A percentile compares a stretch with the other conserved stretches of the same genome.
phyloP scores from a whole-genome alignment of 2,797 vertebrate genomes.

The Hapalemur alaotrensis region DNA sequence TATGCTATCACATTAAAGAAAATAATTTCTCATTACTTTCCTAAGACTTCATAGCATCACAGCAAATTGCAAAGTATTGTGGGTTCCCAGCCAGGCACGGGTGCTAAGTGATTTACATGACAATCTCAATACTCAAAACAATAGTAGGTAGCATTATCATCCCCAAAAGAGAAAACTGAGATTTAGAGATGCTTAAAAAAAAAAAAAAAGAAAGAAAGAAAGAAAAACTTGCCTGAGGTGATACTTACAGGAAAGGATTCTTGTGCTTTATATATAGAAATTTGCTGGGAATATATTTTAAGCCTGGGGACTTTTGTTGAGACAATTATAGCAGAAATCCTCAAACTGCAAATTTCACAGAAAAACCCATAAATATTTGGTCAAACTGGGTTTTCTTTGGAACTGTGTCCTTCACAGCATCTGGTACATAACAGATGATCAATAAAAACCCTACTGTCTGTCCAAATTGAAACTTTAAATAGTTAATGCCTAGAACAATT shows the following conservation, averaged over 20 bases:
- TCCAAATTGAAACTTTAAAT: constrained; percentile 48
- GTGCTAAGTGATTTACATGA: constrained; percentile 31
- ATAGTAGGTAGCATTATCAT: not conserved
- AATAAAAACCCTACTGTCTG: constrained; percentile 33
- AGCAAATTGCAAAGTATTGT: not conserved
- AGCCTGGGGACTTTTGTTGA: not conserved
- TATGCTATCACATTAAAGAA: constrained; percentile 16
- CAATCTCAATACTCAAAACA: constrained; percentile 33
- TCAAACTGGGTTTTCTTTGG: constrained; percentile 38
- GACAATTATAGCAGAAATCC: constrained; percentile 1
- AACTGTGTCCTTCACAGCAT: not conserved
- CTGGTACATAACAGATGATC: constrained; percentile 16
- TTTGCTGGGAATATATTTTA: constrained; percentile 10
- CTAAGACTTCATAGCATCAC: not conserved
- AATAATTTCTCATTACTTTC: constrained; percentile 10
- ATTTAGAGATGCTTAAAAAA: not conserved
- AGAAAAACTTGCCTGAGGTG: not conserved
- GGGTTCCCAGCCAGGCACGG: not conserved
- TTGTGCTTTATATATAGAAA: not conserved
- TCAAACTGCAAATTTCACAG: constrained; percentile 16
- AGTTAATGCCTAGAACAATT: constrained; percentile 57
- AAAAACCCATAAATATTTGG: constrained; percentile 30
- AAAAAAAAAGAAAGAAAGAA: not conserved
- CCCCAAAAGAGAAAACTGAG: constrained; percentile 37
- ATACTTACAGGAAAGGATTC: not conserved